Evolutionary conservation across 2,797 vertebrate species (phyloP), one percentile per base, ranked within the genome.

Genomic region (Alectoris magna): DNA sequence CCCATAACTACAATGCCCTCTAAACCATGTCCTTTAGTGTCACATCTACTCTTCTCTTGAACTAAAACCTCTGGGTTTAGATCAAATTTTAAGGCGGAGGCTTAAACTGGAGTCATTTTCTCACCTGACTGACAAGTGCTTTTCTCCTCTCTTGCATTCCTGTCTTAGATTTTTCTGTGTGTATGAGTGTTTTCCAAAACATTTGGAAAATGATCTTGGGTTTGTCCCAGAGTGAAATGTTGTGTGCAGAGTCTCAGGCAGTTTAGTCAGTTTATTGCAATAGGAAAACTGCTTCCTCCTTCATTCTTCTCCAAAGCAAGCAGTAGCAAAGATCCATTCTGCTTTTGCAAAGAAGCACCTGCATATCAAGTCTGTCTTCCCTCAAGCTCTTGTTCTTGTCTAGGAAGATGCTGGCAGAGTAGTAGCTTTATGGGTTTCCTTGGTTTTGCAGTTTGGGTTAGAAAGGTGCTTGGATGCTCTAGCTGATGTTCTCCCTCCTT

Each of bases 91-190:
- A 81, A 39, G 23, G 46, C 46, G 26, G 34, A 10, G 21, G 39
- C 38, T 72, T 77, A 41, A 75, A 68, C 6, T 1, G 9, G 27
- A n/a, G 38, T 66, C 4, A 8, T 16, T 36, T 63, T 71, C 48
- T 92, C 14, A 38, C 36, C 24, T 64, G 19, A 36, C 36, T 59
- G 44, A 60, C 1, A 17, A 68, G 29, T 0, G 0, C 8, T 75
- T 80, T 81, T 8, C 14, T 75, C 63, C n/a, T 64, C 48, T 55
- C 17, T 76, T 24, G 1, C 4, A 9, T 53, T 86, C 29, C 6
- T 34, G 2, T 39, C 16, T 82, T 21, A 44, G 24, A 39, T 78
- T 84, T 14, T 76, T 90, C 53, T 62, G 23, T 7, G 0, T 46
- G 17, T 73, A 15, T 29, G 6, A 29, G 9, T n/a, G 2, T 66